Evolutionary conservation across 2,888 invertebrate genomes (phyloP).

Genomic region (Pachymerium ferrugineum): DNA sequence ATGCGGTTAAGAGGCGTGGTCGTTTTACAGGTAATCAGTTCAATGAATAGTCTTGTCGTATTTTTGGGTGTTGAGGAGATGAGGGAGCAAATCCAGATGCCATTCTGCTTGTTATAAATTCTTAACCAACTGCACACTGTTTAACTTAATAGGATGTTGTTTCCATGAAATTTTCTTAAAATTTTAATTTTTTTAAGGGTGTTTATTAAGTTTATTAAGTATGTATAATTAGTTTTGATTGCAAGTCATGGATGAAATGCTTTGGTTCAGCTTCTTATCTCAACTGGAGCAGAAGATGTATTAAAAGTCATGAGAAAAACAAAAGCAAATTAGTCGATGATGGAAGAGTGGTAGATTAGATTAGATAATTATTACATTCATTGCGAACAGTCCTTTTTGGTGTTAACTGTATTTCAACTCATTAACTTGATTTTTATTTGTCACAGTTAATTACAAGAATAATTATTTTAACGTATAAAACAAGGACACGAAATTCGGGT

Average conservation of each 20-base stretch:
- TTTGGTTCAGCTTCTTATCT: background rate
- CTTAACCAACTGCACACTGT: conserved; percentile 7
- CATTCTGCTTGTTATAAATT: background rate
- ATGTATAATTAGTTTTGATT: too few species aligned
- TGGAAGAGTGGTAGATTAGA: conserved; percentile 10
- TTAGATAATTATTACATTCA: background rate
- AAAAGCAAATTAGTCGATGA: background rate
- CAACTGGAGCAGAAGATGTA: too few species aligned
- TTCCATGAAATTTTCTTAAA: too few species aligned
- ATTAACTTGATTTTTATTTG: background rate
- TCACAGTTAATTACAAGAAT: background rate
- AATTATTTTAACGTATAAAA: too few species aligned
- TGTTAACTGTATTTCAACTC: background rate
- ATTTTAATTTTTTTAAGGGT: too few species aligned
- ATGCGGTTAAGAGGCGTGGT: background rate
- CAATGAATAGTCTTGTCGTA: background rate
- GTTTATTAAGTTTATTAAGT: too few species aligned
- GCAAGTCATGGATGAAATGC: background rate
- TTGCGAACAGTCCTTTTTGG: too few species aligned
- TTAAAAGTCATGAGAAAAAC: too few species aligned
- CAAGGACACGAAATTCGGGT: too few species aligned
- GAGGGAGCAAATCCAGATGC: background rate
- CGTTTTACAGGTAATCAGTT: background rate
- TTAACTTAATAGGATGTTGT: too few species aligned
- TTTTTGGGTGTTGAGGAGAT: background rate